Conservation (phyloP, 2,888 invertebrate genomes). For the Agrenia bidenticulata region DNA sequence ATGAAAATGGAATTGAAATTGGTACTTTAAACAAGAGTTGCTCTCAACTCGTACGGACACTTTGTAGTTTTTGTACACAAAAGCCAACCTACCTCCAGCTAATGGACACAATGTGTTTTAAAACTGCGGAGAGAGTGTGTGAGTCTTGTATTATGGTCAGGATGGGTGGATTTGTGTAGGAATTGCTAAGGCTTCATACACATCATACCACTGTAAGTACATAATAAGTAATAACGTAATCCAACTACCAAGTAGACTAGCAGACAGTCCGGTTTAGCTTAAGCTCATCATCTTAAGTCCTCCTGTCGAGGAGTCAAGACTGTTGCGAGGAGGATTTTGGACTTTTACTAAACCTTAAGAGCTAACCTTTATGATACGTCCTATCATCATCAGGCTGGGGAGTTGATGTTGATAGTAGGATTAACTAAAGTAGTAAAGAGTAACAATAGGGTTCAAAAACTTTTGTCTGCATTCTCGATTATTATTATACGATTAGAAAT, state of each 20-base stretch:
- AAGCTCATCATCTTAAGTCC: background rate
- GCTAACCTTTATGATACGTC: too few species aligned
- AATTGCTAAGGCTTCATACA: background rate
- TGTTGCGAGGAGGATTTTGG: background rate
- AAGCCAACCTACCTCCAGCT: too few species aligned
- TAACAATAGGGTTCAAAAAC: background rate
- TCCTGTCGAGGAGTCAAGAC: too few species aligned
- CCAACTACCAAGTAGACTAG: background rate
- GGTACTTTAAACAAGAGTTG: background rate
- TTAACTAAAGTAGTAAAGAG: background rate
- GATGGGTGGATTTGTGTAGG: background rate
- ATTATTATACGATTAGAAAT: slow-evolving; percentile 1
- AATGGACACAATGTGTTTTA: too few species aligned
- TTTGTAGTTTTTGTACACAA: too few species aligned
- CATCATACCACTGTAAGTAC: too few species aligned
- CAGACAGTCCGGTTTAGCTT: slow-evolving; percentile 8
- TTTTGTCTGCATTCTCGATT: slow-evolving; percentile 4
- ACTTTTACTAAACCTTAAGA: background rate
- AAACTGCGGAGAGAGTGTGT: too few species aligned
- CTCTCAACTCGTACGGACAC: too few species aligned
- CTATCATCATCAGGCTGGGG: too few species aligned
- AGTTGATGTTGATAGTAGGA: slow-evolving; percentile 10
- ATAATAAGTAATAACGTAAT: too few species aligned
- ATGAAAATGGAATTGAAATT: slow-evolving; percentile 3
- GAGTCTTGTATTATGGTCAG: too few species aligned